These are phyloP conservation scores for Caradrina clavipalpis DNA, from an alignment of 2,888 invertebrate genomes.

Conservation along the genomic window DNA sequence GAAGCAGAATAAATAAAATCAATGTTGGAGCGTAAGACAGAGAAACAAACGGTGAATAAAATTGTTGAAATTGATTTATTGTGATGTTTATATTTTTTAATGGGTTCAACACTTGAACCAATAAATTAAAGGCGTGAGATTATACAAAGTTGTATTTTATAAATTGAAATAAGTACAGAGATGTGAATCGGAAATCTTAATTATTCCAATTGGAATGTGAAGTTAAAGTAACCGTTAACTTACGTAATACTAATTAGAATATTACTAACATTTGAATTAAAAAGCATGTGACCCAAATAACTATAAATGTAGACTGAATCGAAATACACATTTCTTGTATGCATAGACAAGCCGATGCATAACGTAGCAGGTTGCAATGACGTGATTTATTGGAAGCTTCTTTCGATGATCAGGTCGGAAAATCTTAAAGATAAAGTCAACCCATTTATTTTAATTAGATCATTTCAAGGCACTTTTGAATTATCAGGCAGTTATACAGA, in stretches of 20 bases:
- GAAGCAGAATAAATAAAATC: conserved; percentile 14
- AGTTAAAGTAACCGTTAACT: conserved; percentile 38
- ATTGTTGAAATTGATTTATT: conserved; percentile 24
- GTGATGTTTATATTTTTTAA: conserved; percentile 26
- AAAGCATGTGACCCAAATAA: conserved; percentile 55
- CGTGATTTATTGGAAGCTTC: background rate
- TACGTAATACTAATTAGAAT: conserved; percentile 52
- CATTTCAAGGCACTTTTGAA: too few species aligned
- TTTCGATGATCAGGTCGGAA: background rate
- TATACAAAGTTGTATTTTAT: conserved; percentile 46
- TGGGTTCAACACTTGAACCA: conserved; percentile 13
- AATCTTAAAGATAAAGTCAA: background rate
- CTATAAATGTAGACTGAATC: conserved; percentile 23
- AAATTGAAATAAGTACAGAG: conserved; percentile 34
- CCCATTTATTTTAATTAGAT: too few species aligned
- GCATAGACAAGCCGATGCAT: background rate
- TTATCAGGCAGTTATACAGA: too few species aligned
- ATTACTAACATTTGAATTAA: conserved; percentile 41
- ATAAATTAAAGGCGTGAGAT: conserved; percentile 39
- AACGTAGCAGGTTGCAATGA: background rate
- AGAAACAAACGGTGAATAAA: background rate
- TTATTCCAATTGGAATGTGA: conserved; percentile 54
- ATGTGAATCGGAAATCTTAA: conserved; percentile 56
- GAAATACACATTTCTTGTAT: background rate
- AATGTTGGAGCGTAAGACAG: conserved; percentile 17